Base-by-base conservation (phyloP, 1,140 invertebrate genomes). In the Drosophila ohnishii region DNA sequence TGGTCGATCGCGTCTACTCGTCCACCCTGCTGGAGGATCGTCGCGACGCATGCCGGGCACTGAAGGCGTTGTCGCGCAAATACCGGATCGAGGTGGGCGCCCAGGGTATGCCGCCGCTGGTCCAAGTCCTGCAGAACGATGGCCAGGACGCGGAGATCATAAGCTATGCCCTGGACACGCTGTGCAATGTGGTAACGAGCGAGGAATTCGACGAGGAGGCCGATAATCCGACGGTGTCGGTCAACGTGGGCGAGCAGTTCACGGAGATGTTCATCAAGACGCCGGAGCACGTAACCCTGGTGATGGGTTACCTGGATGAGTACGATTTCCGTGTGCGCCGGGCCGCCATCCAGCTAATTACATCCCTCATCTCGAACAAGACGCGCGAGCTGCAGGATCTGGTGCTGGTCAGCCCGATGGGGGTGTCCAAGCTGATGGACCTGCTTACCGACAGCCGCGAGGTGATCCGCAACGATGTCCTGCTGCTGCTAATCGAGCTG, bases 231-330 rank as follows among this genome's bases (percentile, higher is more conserved):
- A 90, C 92, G 16, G 92, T 94, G 13, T 92, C 93, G 2, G 92
- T 94, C n/a, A 95, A 95, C 78, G 93, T 95, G 51, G 98, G 98
- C 10, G 96, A 97, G 90, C 97, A 99, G 90, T 99, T 99, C 90
- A 99, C 99, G 6, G 99, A 99, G 93, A 99, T 99, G 93, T 99
- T 99, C 90, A 96, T 99, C 8, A 99, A 99, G 92, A 95, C 96
- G 78, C 92, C 94, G 14, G 96, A 98, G 67, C 98, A 98, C 92
- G 95, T 99, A 16, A 94, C 95, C 50, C 91, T 98, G 11, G 93
- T 99, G 4, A 92, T 99, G 65, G 95, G 95, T 47, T 94, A 98
- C 53, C 92, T 99, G n/a, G 98, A 99, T 90, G 97, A 99, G 91
- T 99, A 97, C 92, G 97, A 99, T 91, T 99, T 98, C 90, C 91